phyloP scores from a whole-genome alignment of 30 jellyfish, hydroid and myxozoan genomes.

The Hydra vulgaris region DNA sequence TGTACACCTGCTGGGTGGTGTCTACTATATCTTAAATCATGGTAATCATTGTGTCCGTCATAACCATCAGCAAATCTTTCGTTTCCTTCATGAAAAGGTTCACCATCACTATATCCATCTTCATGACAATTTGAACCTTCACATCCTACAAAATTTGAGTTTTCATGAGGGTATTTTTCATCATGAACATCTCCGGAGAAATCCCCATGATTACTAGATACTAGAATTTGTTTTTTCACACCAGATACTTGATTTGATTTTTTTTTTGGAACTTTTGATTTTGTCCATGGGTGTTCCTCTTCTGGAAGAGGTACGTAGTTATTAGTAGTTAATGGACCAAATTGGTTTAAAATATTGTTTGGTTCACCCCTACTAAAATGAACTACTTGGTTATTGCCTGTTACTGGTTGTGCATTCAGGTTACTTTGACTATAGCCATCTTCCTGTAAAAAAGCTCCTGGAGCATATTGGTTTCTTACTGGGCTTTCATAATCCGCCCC shows the following conservation, averaged over 20 bases:
- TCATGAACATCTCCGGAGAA: conserved; percentile 34
- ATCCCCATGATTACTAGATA: conserved; percentile 24
- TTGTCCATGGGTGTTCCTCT: conserved; percentile 24
- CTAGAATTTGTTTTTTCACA: conserved; percentile 19
- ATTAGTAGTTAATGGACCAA: background rate
- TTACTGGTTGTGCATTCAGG: background rate
- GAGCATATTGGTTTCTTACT: conserved; percentile 14
- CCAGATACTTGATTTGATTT: conserved; percentile 14
- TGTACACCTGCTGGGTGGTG: conserved; percentile 70
- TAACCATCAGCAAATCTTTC: conserved; percentile 34
- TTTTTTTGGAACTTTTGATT: conserved; percentile 34
- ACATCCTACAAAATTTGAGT: conserved; percentile 9
- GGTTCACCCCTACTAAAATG: conserved; percentile 11
- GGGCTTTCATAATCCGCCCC: conserved; percentile 19
- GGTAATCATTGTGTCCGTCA: conserved; percentile 48
- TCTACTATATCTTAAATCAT: conserved; percentile 32
- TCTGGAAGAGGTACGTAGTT: background rate
- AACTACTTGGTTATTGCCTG: background rate
- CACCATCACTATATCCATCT: conserved; percentile 32
- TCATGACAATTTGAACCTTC: conserved; percentile 33
- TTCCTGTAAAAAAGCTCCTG: background rate
- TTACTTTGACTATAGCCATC: background rate
- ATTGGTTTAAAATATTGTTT: background rate
- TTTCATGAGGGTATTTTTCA: conserved; percentile 37
- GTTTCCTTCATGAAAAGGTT: conserved; percentile 26